Evolutionary conservation across 2,113 vertebrate species (phyloP).

Genomic region (Onychostoma macrolepis): DNA sequence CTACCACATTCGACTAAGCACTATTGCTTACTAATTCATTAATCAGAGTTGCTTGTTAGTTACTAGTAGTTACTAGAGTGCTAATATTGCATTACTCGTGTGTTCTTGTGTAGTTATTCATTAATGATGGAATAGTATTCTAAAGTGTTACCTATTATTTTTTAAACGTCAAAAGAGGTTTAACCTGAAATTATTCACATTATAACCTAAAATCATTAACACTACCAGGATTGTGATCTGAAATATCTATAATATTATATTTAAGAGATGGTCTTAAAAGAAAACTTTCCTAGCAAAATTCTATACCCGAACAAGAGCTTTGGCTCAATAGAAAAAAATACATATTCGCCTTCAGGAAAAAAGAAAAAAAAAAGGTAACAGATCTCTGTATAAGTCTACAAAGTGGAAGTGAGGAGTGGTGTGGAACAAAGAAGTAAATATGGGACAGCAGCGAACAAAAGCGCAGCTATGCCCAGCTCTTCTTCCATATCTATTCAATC

Average conservation of each 20-base stretch:
- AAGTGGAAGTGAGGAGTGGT: conserved; percentile 3
- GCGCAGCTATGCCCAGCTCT: neutral
- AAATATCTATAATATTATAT: neutral
- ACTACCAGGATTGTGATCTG: neutral
- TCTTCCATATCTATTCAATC: conserved; percentile 29
- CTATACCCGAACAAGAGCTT: neutral
- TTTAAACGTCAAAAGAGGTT: no score
- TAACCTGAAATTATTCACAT: neutral
- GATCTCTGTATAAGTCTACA: neutral
- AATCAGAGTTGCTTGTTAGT: no score
- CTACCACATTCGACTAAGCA: no score
- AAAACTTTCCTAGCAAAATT: neutral
- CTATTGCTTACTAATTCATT: no score
- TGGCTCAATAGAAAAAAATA: neutral
- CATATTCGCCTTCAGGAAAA: neutral
- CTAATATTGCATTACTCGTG: no score
- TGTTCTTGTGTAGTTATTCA: no score
- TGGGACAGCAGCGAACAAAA: conserved; percentile 2
- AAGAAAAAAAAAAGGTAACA: neutral
- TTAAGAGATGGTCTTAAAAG: neutral
- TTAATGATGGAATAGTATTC: no score
- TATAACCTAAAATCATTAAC: neutral
- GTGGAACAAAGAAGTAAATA: conserved; percentile 11
- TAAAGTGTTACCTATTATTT: no score
- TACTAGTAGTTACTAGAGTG: no score